Evolutionary conservation across 2,797 vertebrate genomes (phyloP).

Genomic region (Choloepus didactylus): DNA sequence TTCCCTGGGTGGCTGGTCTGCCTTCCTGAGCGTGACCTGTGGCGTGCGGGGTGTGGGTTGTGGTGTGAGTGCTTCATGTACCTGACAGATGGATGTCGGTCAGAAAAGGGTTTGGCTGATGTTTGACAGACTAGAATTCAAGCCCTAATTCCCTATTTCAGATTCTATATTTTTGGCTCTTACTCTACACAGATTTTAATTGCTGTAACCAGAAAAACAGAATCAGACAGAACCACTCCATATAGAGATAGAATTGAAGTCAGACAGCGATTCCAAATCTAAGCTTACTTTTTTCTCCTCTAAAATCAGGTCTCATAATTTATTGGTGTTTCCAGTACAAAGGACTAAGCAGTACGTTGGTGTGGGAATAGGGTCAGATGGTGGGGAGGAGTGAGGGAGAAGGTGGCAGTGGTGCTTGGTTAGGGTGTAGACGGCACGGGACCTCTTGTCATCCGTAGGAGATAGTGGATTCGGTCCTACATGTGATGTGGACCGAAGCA

Average conservation of each 20-base stretch:
- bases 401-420: background rate
- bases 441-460: rapidly evolving
- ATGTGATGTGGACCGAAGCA: too few relatives aligned
- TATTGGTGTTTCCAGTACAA: background rate
- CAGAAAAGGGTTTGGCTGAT: background rate
- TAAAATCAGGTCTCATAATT: background rate
- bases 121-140: rapidly evolving
- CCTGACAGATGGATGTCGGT: rapidly evolving
- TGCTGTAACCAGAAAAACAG: background rate
- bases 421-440: rapidly evolving
- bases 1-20: rapidly evolving
- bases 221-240: rapidly evolving
- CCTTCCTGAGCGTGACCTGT: rapidly evolving
- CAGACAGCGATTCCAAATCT: background rate
- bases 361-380: background rate
- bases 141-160: background rate
- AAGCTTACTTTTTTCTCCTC: background rate
- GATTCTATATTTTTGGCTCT: background rate
- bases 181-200: background rate
- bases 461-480: rapidly evolving
- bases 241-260: background rate
- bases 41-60: rapidly evolving
- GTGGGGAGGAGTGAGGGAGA: too few relatives aligned
- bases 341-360: background rate
- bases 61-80: rapidly evolving